Conservation (phyloP, 2,888 invertebrate species). For the Drosophila glabriapex region DNA sequence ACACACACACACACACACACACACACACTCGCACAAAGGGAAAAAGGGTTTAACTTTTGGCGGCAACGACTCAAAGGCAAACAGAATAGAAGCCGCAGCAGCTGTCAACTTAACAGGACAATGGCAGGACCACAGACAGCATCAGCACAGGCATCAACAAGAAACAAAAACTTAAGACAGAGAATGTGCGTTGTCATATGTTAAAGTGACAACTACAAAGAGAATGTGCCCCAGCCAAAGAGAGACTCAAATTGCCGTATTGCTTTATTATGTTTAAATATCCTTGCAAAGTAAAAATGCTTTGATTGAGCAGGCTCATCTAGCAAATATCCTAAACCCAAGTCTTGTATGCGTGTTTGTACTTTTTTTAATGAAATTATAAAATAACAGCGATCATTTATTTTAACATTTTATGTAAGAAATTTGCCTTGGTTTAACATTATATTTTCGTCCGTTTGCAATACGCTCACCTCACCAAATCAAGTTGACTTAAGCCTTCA, state of each 20-base stretch:
- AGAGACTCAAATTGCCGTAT: constrained; percentile 33
- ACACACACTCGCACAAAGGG: neutral
- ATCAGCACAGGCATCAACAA: constrained; percentile 15
- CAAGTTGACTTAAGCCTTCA: too few relatives aligned
- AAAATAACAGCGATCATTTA: neutral
- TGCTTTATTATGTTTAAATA: neutral
- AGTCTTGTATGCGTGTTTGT: neutral
- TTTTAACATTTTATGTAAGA: too few relatives aligned
- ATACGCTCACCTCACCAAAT: too few relatives aligned
- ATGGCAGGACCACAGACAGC: constrained; percentile 25
- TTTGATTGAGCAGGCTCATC: neutral
- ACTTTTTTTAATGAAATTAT: neutral
- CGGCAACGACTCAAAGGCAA: constrained; percentile 54
- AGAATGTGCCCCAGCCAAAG: constrained; percentile 3
- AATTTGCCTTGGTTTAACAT: too few relatives aligned
- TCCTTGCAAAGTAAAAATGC: neutral
- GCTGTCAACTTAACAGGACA: constrained; percentile 51
- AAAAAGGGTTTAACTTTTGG: constrained; percentile 59
- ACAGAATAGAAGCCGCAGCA: constrained; percentile 61
- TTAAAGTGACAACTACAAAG: constrained; percentile 53
- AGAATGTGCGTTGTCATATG: constrained; percentile 68
- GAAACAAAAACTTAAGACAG: constrained; percentile 2
- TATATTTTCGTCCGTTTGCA: too few relatives aligned
- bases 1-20: constrained; percentile 17
- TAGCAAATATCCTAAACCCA: neutral